phyloP scores from a whole-genome alignment of 2,888 invertebrate genomes.

The Baronia brevicornis region DNA sequence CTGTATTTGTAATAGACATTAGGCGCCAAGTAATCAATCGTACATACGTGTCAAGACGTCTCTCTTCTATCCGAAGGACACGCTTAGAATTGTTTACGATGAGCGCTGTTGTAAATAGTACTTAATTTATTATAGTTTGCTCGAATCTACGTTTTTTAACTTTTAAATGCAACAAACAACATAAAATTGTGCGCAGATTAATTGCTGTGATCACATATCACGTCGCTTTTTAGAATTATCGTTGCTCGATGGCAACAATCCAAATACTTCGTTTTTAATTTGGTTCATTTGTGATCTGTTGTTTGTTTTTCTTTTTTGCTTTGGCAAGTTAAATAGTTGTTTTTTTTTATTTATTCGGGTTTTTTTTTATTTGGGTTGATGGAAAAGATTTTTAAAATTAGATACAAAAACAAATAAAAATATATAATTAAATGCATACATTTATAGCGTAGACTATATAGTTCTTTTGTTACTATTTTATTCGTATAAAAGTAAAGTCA shows the following conservation, averaged over 20 bases:
- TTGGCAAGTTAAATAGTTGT: neutral
- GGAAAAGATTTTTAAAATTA: neutral
- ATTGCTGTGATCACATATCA: constrained; percentile 5
- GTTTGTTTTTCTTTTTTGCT: neutral
- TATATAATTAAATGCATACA: too few species aligned
- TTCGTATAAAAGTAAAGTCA: too few species aligned
- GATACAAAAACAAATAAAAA: too few species aligned
- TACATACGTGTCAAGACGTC: too few species aligned
- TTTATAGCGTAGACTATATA: too few species aligned
- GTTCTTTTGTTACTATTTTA: too few species aligned
- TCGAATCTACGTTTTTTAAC: neutral
- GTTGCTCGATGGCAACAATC: constrained; percentile 6
- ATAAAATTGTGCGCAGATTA: constrained; percentile 7
- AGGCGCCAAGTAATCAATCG: too few species aligned
- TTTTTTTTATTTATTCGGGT: neutral
- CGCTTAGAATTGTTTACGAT: too few species aligned
- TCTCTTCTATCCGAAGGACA: too few species aligned
- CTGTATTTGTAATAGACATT: too few species aligned
- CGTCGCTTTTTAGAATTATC: constrained; percentile 9
- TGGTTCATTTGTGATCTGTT: neutral
- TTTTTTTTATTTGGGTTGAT: constrained; percentile 2
- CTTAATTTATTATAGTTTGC: constrained; percentile 14
- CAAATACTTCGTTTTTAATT: neutral
- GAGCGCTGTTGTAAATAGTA: neutral
- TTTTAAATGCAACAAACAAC: constrained; percentile 6